Percentiles rank a stretch among this genome's conserved stretches.
Conservation (phyloP, 2,797 vertebrate species). For the Parauchenoglanis ngamensis region DNA sequence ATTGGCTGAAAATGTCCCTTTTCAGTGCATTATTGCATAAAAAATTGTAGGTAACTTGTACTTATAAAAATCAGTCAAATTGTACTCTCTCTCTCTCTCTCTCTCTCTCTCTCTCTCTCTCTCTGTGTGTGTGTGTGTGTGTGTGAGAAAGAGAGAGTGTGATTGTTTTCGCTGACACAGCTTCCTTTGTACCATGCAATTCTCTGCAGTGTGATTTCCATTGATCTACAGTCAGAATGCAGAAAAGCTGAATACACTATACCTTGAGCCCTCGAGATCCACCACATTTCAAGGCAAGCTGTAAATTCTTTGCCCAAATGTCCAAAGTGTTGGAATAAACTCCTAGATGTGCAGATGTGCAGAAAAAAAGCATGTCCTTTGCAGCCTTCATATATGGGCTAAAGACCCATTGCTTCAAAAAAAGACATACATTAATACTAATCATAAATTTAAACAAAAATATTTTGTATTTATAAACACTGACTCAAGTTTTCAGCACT, state of each 20-base stretch:
- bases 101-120: too few species aligned
- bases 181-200: conserved; percentile 20
- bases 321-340: background rate
- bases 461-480: background rate
- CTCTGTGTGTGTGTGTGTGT: background rate
- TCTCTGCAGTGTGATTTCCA: conserved; percentile 20
- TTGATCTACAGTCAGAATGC: conserved; percentile 28
- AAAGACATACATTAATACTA: background rate
- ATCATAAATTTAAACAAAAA: too few species aligned
- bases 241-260: background rate
- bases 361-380: background rate
- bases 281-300: background rate
- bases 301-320: background rate
- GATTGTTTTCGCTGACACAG: conserved; percentile 7
- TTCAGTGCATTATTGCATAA: background rate
- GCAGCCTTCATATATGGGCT: background rate
- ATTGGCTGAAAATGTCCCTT: background rate
- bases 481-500: background rate
- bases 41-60: background rate
- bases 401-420: background rate
- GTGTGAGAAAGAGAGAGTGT: background rate
- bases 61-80: too few species aligned
- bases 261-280: background rate
- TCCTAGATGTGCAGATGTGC: background rate
- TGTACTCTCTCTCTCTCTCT: too few species aligned